These are phyloP conservation scores for Hartigia nigra DNA, from an alignment of 2,888 invertebrate species.

Conservation along the genomic window DNA sequence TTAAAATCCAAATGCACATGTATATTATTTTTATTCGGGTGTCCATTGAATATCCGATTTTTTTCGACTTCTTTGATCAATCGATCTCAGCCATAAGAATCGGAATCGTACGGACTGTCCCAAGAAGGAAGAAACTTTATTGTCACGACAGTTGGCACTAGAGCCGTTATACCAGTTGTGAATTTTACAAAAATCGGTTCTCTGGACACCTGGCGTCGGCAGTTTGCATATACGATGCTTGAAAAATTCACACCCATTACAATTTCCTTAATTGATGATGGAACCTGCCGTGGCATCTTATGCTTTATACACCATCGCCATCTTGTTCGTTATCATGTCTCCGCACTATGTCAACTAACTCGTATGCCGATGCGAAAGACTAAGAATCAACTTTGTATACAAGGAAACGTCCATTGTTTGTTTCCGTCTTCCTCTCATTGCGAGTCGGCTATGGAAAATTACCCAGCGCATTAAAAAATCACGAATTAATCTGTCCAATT, in stretches of 20 bases:
- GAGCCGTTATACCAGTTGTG: conserved; percentile 12
- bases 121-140: conserved; percentile 41
- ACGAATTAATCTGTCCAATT: background rate
- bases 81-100: background rate
- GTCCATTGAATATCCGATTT: conserved; percentile 40
- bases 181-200: background rate
- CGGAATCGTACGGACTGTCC: conserved; percentile 12
- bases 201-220: background rate
- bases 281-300: background rate
- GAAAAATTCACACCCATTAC: background rate
- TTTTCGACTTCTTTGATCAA: conserved; percentile 11
- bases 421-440: background rate
- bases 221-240: background rate
- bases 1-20: conserved; percentile 45
- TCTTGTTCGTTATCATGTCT: background rate
- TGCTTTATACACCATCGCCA: background rate
- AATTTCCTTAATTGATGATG: background rate
- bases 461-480: background rate
- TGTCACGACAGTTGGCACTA: conserved; percentile 52
- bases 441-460: background rate
- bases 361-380: background rate
- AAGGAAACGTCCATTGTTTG: background rate
- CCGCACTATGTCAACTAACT: background rate
- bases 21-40: conserved; percentile 17
- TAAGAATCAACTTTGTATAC: background rate